phyloP scores from a whole-genome alignment of 1,140 invertebrate species.

The Halyomorpha halys region DNA sequence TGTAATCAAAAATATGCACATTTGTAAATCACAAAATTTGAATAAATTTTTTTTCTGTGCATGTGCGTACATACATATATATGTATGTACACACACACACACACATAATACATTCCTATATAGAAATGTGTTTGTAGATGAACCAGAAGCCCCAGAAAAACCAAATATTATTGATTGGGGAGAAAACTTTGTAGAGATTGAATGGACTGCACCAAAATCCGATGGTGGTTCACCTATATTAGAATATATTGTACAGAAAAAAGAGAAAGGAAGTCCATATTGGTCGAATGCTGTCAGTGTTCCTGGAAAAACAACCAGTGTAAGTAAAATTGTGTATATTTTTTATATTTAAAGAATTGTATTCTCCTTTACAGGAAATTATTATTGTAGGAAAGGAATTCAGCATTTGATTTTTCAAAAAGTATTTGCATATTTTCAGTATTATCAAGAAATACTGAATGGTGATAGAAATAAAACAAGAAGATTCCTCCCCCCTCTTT shows the following conservation, averaged over 20 bases:
- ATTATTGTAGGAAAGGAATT: too few relatives aligned
- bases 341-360: too few relatives aligned
- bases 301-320: constrained; percentile 59
- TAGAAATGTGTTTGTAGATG: constrained; percentile 47
- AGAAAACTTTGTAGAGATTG: constrained; percentile 80
- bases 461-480: too few relatives aligned
- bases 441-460: too few relatives aligned
- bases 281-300: constrained; percentile 84
- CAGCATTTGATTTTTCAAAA: too few relatives aligned
- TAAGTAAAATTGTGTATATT: constrained; percentile 33
- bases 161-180: constrained; percentile 85
- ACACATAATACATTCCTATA: neutral
- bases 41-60: too few relatives aligned
- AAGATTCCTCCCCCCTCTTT: too few relatives aligned
- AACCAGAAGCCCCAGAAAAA: constrained; percentile 82
- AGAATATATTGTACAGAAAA: constrained; percentile 92
- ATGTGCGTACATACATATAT: too few relatives aligned
- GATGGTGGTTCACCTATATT: constrained; percentile 86
- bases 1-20: too few relatives aligned
- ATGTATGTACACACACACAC: neutral
- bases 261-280: constrained; percentile 82
- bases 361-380: too few relatives aligned
- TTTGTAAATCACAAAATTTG: too few relatives aligned
- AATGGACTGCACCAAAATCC: constrained; percentile 74
- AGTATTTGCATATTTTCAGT: too few relatives aligned